Conservation (phyloP, 2,113 vertebrate genomes). For the Sebastes fasciatus region DNA sequence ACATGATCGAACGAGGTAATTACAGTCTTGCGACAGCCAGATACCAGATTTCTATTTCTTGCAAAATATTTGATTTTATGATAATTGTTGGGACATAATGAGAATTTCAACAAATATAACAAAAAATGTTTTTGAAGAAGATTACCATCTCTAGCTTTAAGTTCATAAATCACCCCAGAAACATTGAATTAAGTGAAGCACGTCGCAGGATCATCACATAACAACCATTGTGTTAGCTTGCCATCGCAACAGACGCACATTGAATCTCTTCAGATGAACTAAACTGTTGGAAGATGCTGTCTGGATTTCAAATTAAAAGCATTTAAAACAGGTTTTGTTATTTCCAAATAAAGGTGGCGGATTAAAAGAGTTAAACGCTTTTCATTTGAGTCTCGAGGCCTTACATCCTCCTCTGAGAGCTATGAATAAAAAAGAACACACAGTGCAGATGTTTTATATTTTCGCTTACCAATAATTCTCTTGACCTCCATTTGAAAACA, state of each 20-base stretch:
- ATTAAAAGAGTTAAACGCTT: not conserved
- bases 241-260: not conserved
- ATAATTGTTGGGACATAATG: no score
- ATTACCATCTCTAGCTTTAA: no score
- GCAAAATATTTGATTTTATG: no score
- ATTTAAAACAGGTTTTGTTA: not conserved
- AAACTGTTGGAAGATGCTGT: not conserved
- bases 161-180: not conserved
- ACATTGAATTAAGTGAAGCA: not conserved
- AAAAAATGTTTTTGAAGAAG: no score
- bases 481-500: conserved; percentile 27
- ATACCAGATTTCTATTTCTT: no score
- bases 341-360: conserved; percentile 7
- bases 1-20: no score
- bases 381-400: conserved; percentile 12
- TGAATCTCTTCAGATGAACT: not conserved
- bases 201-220: not conserved
- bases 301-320: conserved; percentile 22
- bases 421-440: not conserved
- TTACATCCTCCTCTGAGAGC: not conserved
- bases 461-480: conserved; percentile 20
- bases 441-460: conserved; percentile 13
- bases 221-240: not conserved
- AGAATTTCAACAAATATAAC: no score
- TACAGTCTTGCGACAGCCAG: no score